Evolutionary conservation across 2,888 invertebrate genomes (phyloP).

Genomic region (Metacarcinus magister): DNA sequence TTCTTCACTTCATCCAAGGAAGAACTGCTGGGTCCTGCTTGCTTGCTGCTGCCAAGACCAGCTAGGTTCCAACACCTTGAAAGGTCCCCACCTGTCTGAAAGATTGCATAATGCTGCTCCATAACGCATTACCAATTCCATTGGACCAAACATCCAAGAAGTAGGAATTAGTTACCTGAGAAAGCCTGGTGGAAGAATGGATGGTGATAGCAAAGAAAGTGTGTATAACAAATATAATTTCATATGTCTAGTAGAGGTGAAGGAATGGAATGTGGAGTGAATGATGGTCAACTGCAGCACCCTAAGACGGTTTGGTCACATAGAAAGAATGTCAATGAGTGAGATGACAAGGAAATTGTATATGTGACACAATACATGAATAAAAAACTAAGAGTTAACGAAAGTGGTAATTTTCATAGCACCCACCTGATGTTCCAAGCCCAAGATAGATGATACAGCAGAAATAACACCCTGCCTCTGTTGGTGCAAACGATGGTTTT

Average conservation of each 20-base stretch:
- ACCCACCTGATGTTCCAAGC: slow-evolving; percentile 43
- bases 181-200: too few relatives aligned
- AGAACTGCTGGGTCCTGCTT: not conserved
- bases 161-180: too few relatives aligned
- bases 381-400: not conserved
- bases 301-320: too few relatives aligned
- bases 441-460: slow-evolving; percentile 68
- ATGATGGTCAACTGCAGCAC: too few relatives aligned
- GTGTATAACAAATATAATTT: too few relatives aligned
- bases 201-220: too few relatives aligned
- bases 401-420: not conserved
- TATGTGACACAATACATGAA: too few relatives aligned
- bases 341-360: too few relatives aligned
- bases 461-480: slow-evolving; percentile 64
- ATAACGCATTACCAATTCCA: not conserved
- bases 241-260: too few relatives aligned
- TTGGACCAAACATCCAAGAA: too few relatives aligned
- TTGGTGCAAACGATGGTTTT: slow-evolving; percentile 50
- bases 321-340: too few relatives aligned
- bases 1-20: not conserved
- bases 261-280: too few relatives aligned
- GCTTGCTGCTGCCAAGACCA: not conserved
- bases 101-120: not conserved
- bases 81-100: not conserved
- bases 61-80: not conserved